Evolutionary conservation across 2,113 vertebrate genomes (phyloP), one percentile per base, ranked within the genome.

Genomic region (Notarius quadriscutis): DNA sequence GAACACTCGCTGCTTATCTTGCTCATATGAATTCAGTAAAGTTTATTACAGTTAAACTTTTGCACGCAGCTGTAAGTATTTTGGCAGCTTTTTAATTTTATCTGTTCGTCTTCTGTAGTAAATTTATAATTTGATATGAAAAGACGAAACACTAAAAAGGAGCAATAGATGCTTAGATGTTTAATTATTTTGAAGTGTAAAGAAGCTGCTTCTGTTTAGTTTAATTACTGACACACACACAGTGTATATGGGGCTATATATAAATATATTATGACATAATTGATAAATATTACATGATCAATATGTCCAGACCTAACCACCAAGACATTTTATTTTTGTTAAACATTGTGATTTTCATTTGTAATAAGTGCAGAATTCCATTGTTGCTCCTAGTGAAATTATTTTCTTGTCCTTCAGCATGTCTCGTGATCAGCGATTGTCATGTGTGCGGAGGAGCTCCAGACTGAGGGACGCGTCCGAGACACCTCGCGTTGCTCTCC

Each of bases 401-500:
- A 22, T 50, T 51, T 78, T 50, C 27, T 60, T 50, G 8, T 74
- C 77, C 55, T 83, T 58, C 57, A 94, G 94, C 57, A 25, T 17
- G 12, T 83, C 90, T 5, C 84, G 62, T 81, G 5, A 67, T 86
- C 81, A 34, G 34, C 86, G 72, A 22, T 3, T 48, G 50, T 69
- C 79, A 14, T 30, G 7, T 8, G 18, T 9, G 50, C 90, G 92
- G 5, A 84, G 89, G n/a, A 95, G 91, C 74, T 17, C 14, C 8
- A 90, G 93, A 74, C 0, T 85, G 3, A 87, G 60, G 51, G 89
- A 30, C 20, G 92, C 78, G 71, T 72, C 88, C 27, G 88, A 89
- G 74, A 95, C 91, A 2, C 95, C 95, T 5, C 91, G 92, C 65
- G 53, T 89, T 80, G 89, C 95, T 30, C 87, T 96, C 5, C 90